These are phyloP conservation scores for Agrypnia vestita DNA, from an alignment of 1,140 invertebrate species.

Conservation along the genomic window DNA sequence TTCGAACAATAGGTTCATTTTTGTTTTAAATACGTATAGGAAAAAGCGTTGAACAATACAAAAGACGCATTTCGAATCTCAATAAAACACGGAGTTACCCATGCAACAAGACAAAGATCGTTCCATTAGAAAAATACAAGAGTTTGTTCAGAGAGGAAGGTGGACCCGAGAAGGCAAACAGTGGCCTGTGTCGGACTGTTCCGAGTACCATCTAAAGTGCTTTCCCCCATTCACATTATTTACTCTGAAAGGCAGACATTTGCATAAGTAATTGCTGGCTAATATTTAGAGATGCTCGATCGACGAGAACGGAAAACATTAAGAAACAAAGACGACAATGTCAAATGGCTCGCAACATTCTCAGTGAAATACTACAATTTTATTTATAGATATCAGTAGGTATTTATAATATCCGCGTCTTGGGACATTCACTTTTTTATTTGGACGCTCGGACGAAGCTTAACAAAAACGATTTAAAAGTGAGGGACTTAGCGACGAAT, in stretches of 20 bases:
- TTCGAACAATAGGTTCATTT: neutral
- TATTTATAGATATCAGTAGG: no score
- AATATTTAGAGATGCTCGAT: slow-evolving; percentile 41
- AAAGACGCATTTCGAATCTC: slow-evolving; percentile 11
- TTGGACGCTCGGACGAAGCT: no score
- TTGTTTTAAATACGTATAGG: neutral
- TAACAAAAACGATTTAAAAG: no score
- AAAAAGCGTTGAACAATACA: slow-evolving; percentile 15
- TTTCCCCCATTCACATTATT: slow-evolving; percentile 46
- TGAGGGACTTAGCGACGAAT: no score
- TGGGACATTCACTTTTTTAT: no score
- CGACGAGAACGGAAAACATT: slow-evolving; percentile 9
- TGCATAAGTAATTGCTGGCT: slow-evolving; percentile 57
- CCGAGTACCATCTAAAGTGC: slow-evolving; percentile 25
- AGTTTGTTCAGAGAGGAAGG: slow-evolving; percentile 7
- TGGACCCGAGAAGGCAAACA: slow-evolving; percentile 5
- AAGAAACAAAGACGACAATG: neutral
- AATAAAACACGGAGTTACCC: neutral
- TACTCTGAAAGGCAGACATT: slow-evolving; percentile 47
- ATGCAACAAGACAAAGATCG: neutral
- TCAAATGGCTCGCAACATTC: no score
- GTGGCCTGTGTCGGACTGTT: slow-evolving; percentile 13
- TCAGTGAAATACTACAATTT: no score
- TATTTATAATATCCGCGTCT: no score
- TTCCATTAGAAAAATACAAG: slow-evolving; percentile 20